Evolutionary conservation across 1,140 invertebrate genomes (phyloP).

Genomic region (Pogonognathellus flavescens): DNA sequence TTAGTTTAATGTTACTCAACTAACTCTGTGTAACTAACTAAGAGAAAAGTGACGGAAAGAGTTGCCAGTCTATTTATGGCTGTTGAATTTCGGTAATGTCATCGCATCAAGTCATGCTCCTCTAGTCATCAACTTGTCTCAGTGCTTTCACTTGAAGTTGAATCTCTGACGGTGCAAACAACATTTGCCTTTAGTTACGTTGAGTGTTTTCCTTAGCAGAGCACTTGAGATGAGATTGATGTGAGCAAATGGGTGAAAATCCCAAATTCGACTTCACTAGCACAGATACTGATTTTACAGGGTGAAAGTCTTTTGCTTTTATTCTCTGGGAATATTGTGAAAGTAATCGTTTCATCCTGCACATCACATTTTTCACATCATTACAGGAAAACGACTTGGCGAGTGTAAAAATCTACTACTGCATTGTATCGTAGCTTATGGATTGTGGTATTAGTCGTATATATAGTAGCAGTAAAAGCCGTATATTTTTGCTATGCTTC

Average conservation of each 20-base stretch:
- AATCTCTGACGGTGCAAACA: conserved; percentile 14
- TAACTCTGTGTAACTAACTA: conserved; percentile 33
- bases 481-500: too few relatives aligned
- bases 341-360: conserved; percentile 30
- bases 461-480: too few relatives aligned
- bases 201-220: conserved; percentile 43
- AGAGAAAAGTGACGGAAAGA: conserved; percentile 23
- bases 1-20: conserved; percentile 37
- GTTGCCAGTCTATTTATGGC: conserved; percentile 36
- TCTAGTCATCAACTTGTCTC: conserved; percentile 49
- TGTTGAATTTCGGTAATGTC: conserved; percentile 39
- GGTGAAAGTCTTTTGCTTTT: conserved; percentile 47
- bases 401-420: conserved; percentile 29
- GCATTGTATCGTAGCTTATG: neutral
- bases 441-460: too few relatives aligned
- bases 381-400: conserved; percentile 50
- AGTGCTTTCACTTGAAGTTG: conserved; percentile 26
- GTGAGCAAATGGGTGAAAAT: conserved; percentile 33
- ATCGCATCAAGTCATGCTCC: conserved; percentile 46
- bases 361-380: conserved; percentile 54
- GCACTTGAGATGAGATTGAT: conserved; percentile 49
- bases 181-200: conserved; percentile 42
- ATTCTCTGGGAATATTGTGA: conserved; percentile 12
- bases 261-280: conserved; percentile 32
- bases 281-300: conserved; percentile 17